Evolutionary conservation across 2,888 invertebrate genomes (phyloP), one percentile per base, ranked within the genome.

Genomic region (Drosophila birchii): DNA sequence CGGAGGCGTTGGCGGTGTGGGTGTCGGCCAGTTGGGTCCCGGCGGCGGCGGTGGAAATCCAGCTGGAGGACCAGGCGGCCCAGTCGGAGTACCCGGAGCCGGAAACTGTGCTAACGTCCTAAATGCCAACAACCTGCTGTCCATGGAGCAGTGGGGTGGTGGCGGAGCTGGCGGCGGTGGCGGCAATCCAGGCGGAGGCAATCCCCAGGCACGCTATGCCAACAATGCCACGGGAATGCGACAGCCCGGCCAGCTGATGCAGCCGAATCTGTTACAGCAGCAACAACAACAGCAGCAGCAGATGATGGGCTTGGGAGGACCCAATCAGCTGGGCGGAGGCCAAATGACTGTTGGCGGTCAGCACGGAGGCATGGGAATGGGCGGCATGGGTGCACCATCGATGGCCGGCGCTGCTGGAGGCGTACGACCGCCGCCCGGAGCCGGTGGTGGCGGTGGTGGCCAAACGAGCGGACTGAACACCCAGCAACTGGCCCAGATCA

Each of bases 401-500:
- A 89, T 89, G 79, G 85, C 86, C 34, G 82, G 83, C 18, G 67
- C 75, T 7, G 79, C 81, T 12, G 80, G 85, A 11, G 80, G 81
- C 4, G 88, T 90, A 2, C 93, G 93, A 58, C 94, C 93, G 47
- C 93, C 93, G 23, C 71, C 64, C 38, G 80, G 82, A 20, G 75
- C 69, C 2, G 88, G 81, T 5, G 88, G 82, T 57, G 86, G 83
- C 5, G 88, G 87, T 0, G 77, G 86, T 85, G 80, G 61, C 11
- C 61, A 62, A 16, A 81, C 84, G 5, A 89, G 89, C 62, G 89
- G 92, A 41, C 72, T 92, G 9, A 92, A 92, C 72, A 91, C 94
- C 6, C 73, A 73, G 80, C 94, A 96, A 84, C 93, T 97, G 62
- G 96, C 96, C 86, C 96, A 97, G 92, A 95, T 99, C 26, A 96